Evolutionary conservation across 2,888 invertebrate species (phyloP), one percentile per base, ranked within the genome.

Genomic region (Schizotus pectinicornis): DNA sequence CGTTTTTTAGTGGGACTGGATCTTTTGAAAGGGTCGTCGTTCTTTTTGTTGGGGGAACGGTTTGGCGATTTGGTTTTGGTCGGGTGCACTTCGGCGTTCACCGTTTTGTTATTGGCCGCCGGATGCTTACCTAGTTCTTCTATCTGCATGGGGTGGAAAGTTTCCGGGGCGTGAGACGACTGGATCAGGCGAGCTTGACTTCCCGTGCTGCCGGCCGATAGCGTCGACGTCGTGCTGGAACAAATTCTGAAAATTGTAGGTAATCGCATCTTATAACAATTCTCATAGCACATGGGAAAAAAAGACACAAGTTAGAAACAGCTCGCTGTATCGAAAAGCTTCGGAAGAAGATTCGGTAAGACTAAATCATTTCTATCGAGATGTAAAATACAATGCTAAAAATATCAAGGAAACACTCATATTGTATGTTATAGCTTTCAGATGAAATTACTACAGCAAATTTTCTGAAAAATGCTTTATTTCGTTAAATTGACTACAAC

Each of bases 161-260:
- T 92, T 73, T 93, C 90, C 58, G 95, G 95, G 75, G 94, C 94
- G 81, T 95, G 92, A 69, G 95, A 95, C 67, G 95, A 93, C 82
- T 95, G 95, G 78, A 95, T 94, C 76, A 95, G 87, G 74, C 94
- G 88, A 59, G 95, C 94, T 81, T 94, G 94, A 79, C 93, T 94
- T 75, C 95, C 92, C 49, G 94, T 94, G 81, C 94, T 95, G 76
- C 95, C 94, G 61, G 94, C 94, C 71, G 94, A 95, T 77, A 95
- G 85, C 63, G 95, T 95, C 73, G 95, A 95, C 70, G 95, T 94
- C 75, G 95, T 95, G 84, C 94, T 94, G 83, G 73, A 81, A 82
- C 13, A 43, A 43, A 8, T 14, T n/a, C 39, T 39, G 22, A 22
- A 22, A 22, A 22, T 22, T 22, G 22, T 22, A 22, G 22, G 22